Evolutionary conservation across 2,888 invertebrate species (phyloP).

Genomic region (Dyspetes luteomarginatus): DNA sequence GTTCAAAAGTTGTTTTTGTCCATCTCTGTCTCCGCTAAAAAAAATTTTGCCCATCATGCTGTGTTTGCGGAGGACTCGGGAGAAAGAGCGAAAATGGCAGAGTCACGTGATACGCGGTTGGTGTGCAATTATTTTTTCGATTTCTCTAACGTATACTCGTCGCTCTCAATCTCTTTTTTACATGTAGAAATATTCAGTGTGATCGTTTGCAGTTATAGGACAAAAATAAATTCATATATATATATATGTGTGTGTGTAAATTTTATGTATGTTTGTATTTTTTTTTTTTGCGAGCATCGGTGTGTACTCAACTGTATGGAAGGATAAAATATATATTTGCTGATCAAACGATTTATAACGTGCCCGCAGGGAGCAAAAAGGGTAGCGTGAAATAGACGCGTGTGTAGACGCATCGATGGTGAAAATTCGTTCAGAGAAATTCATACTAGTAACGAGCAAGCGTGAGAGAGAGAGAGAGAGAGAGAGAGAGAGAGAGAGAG

Average conservation of each 20-base stretch:
- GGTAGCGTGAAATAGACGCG: slow-evolving; percentile 2
- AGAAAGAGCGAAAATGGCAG: background rate
- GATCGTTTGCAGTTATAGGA: background rate
- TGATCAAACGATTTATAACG: slow-evolving; percentile 61
- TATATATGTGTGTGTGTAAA: background rate
- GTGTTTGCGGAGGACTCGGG: background rate
- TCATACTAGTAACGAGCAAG: no score
- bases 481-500: no score
- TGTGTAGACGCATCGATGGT: slow-evolving; percentile 1
- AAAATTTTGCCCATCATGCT: background rate
- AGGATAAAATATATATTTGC: slow-evolving; percentile 28
- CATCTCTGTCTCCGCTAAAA: background rate
- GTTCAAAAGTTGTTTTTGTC: background rate
- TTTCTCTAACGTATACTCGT: slow-evolving; percentile 16
- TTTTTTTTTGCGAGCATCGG: no score
- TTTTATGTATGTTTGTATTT: background rate
- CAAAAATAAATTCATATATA: background rate
- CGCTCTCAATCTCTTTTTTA: background rate
- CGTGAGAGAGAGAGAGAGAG: no score
- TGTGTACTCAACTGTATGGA: background rate
- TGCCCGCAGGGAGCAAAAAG: slow-evolving; percentile 23
- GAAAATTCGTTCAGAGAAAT: slow-evolving; percentile 32
- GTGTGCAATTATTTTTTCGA: slow-evolving; percentile 40
- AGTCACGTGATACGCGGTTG: background rate
- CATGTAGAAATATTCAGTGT: no score